Percentiles rank a stretch among this genome's conserved stretches.
These are phyloP conservation scores for Caracal caracal DNA, from an alignment of 2,113 vertebrate species.

Conservation along the genomic window DNA sequence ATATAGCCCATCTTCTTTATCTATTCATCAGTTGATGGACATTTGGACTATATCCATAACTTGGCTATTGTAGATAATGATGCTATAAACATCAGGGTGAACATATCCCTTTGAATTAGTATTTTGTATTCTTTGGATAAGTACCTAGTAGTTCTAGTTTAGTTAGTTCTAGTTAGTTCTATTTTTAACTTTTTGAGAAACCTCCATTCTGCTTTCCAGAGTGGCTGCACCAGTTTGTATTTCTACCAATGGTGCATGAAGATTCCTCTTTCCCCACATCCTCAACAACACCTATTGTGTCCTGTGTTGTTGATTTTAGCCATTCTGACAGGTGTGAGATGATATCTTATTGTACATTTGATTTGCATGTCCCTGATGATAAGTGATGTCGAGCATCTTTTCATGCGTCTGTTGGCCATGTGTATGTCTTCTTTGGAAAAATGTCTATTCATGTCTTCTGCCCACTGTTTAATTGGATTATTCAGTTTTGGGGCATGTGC, in stretches of 20 bases:
- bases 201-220: background rate
- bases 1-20: background rate
- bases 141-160: background rate
- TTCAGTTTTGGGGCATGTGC: background rate
- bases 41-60: background rate
- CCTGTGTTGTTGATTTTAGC: background rate
- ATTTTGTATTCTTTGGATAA: background rate
- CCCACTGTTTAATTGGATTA: background rate
- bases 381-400: background rate
- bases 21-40: background rate
- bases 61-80: background rate
- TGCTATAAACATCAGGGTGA: background rate
- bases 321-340: background rate
- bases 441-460: background rate
- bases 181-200: background rate
- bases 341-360: background rate
- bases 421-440: background rate
- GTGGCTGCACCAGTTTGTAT: background rate
- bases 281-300: background rate
- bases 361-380: background rate
- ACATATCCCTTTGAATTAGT: background rate
- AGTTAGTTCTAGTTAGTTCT: no score
- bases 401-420: background rate
- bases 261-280: background rate
- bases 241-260: background rate